A percentile compares a stretch with the other conserved stretches of the same genome.
Conservation (phyloP, 2,888 invertebrate species). For the Hypomecis punctinalis region DNA sequence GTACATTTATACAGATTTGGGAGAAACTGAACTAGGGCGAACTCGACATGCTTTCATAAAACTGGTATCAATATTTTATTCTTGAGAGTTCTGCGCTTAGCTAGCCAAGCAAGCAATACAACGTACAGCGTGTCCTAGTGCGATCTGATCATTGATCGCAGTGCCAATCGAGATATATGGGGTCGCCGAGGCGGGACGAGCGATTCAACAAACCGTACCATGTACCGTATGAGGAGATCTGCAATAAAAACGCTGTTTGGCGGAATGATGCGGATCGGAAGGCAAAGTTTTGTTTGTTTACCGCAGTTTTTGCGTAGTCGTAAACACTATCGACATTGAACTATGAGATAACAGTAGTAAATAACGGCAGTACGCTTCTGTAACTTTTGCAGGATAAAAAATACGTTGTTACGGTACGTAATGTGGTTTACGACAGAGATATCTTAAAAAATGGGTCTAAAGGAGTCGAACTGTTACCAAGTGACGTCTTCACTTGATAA, state of each 20-base stretch:
- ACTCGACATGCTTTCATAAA: no score
- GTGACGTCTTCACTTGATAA: no score
- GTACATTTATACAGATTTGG: no score
- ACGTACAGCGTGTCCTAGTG: constrained; percentile 8
- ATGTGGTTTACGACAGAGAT: no score
- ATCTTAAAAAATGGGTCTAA: no score
- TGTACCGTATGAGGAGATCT: constrained; percentile 25
- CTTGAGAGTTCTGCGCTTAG: no score
- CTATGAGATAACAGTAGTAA: neutral
- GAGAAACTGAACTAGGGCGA: no score
- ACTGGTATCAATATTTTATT: no score
- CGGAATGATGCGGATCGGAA: constrained; percentile 25
- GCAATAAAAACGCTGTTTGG: constrained; percentile 30
- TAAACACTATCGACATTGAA: constrained; percentile 6
- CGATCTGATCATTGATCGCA: constrained; percentile 32
- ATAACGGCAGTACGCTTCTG: no score
- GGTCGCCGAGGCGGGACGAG: constrained; percentile 33
- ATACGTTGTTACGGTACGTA: no score
- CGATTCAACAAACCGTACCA: constrained; percentile 33
- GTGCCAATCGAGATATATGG: constrained; percentile 37
- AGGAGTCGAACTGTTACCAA: no score
- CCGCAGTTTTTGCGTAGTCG: constrained; percentile 15
- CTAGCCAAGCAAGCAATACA: neutral
- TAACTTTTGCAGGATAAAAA: no score
- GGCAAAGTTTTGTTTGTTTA: constrained; percentile 25